Evolutionary conservation across 2,113 vertebrate genomes (phyloP), one percentile per base, ranked within the genome.

Genomic region (Oreochromis tanganicae): DNA sequence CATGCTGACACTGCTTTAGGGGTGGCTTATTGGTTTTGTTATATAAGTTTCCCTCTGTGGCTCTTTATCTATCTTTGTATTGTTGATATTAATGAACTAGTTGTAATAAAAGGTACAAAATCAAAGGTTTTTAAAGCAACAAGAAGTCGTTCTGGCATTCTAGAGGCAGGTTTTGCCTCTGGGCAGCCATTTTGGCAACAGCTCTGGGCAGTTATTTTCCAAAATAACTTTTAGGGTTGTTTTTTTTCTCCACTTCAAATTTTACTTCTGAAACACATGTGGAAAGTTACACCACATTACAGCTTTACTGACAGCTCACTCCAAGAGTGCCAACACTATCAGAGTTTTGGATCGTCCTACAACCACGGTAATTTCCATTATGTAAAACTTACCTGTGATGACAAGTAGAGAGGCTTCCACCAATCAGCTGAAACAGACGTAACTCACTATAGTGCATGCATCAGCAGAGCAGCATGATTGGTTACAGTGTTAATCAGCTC

Each of bases 1-100:
- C n/a, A 83, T 48, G 93, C 92, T 92, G 54, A 87, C 78, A 2
- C 11, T 41, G 81, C 41, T 36, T 75, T 82, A 57, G 41, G 46
- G 75, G 32, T 3, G 16, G 24, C 5, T 17, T 29, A n/a, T 87
- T 88, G 24, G 24, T 48, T 7, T 75, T 50, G 16, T 75, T 75
- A 46, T 86, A 82, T 36, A 19, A 2, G 71, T 56, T 32, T 29
- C 4, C 32, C 4, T 85, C 4, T 29, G 54, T 50, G 24, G 5
- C 10, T 32, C 32, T 88, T 43, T 17, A 48, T 2, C n/a, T 48
- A 4, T 6, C 14, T 16, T 11, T n/a, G 55, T 17, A 27, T 66
- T 54, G 19, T n/a, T 14, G 32, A 36, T 54, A 29, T 57, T 81
- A 71, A 71, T 32, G 14, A 57, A 81, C 2, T 17, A 19, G 43